These are phyloP conservation scores for Anniella stebbinsi DNA, from an alignment of 2,797 vertebrate species.

Conservation along the genomic window DNA sequence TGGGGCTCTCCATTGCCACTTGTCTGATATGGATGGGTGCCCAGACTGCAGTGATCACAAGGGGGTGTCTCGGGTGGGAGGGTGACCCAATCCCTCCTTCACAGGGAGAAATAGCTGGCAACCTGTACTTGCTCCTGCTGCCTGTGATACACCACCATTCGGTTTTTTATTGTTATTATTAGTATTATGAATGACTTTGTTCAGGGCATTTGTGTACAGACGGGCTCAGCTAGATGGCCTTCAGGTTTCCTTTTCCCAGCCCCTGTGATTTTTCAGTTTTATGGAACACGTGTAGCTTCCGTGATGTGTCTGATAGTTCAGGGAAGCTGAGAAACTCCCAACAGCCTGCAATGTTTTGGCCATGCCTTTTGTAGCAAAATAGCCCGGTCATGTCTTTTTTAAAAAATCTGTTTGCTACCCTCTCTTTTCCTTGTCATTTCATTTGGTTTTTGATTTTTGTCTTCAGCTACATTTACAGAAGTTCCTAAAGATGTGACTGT, in stretches of 20 bases:
- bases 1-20: neutral
- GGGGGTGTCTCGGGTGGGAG: neutral
- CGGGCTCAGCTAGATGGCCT: neutral
- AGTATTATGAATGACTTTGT: neutral
- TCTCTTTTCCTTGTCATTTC: slow-evolving; percentile 55
- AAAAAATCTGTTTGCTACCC: slow-evolving; percentile 51
- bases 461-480: slow-evolving; percentile 91
- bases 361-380: slow-evolving; percentile 16
- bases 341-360: neutral
- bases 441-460: slow-evolving; percentile 10
- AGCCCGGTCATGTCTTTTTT: slow-evolving; percentile 38
- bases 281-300: too few species aligned
- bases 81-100: neutral
- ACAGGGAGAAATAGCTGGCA: neutral
- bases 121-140: neutral
- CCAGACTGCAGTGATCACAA: slow-evolving; percentile 19
- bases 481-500: slow-evolving; percentile 94
- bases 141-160: neutral
- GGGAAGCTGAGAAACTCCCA: neutral
- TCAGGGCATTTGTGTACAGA: neutral
- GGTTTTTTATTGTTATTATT: neutral
- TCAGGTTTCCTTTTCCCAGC: neutral
- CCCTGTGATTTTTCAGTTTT: neutral
- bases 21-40: slow-evolving; percentile 11
- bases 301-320: neutral